phyloP scores from a whole-genome alignment of 2,113 vertebrate genomes.

The Oceanites oceanicus region DNA sequence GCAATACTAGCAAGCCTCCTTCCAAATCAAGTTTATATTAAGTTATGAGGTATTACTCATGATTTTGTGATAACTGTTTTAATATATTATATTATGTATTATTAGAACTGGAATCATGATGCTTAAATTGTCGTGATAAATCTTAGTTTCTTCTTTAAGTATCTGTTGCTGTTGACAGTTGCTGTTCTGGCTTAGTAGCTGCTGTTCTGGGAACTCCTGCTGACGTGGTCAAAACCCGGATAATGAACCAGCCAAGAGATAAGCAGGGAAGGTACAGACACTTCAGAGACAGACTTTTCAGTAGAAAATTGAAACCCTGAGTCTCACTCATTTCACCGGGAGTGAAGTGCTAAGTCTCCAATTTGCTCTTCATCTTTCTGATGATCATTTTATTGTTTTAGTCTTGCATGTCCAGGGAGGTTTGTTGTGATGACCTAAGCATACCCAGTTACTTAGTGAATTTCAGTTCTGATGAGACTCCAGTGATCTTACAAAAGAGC shows the following conservation, averaged over 20 bases:
- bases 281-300: accelerated
- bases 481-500: neutral
- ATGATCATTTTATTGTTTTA: neutral
- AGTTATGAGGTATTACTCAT: neutral
- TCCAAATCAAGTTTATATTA: neutral
- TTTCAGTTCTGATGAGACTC: neutral
- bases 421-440: neutral
- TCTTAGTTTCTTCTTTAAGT: neutral
- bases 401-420: neutral
- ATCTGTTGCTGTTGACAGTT: constrained; percentile 60
- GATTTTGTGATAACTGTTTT: neutral
- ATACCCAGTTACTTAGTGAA: neutral
- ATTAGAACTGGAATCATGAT: neutral
- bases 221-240: constrained; percentile 86
- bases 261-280: constrained; percentile 75
- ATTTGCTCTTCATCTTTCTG: neutral
- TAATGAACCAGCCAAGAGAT: constrained; percentile 88
- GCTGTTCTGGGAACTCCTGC: constrained; percentile 85
- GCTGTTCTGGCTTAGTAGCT: constrained; percentile 83
- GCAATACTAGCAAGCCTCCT: neutral
- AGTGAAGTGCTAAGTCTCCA: neutral
- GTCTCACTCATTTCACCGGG: neutral
- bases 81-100: neutral
- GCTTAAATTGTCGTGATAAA: neutral
- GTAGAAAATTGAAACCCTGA: neutral